Evolutionary conservation across 2,113 vertebrate genomes (phyloP).

Genomic region (Passer domesticus): DNA sequence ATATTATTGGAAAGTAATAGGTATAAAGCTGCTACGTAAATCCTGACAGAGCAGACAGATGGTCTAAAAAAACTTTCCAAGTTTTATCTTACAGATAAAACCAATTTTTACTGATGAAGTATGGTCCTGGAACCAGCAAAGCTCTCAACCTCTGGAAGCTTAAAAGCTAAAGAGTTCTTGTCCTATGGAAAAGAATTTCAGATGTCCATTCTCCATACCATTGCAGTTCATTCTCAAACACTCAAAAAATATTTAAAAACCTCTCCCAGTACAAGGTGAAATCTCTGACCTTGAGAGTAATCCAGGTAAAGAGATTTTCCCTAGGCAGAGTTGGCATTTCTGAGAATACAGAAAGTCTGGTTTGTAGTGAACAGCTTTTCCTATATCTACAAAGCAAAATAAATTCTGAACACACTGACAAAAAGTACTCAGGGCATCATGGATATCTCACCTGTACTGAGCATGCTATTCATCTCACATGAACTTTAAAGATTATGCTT

Average conservation of each 20-base stretch:
- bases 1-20: not conserved
- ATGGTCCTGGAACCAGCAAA: not conserved
- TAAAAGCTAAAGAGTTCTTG: not conserved
- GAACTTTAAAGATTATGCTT: not conserved
- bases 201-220: not conserved
- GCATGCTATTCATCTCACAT: fast-evolving
- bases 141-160: not conserved
- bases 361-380: not conserved
- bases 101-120: not conserved
- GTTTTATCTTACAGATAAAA: not conserved
- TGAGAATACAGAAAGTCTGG: not conserved
- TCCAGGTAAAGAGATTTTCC: not conserved
- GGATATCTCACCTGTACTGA: not conserved
- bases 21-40: not conserved
- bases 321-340: not conserved
- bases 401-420: not conserved
- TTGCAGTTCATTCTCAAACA: not conserved
- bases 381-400: not conserved
- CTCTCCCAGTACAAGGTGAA: not conserved
- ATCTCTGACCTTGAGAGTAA: not conserved
- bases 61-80: not conserved
- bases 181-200: not conserved
- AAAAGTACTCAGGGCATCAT: not conserved
- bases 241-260: not conserved
- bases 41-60: not conserved